Evolutionary conservation across 2,888 invertebrate genomes (phyloP).

Genomic region (Odontocolon sp.): DNA sequence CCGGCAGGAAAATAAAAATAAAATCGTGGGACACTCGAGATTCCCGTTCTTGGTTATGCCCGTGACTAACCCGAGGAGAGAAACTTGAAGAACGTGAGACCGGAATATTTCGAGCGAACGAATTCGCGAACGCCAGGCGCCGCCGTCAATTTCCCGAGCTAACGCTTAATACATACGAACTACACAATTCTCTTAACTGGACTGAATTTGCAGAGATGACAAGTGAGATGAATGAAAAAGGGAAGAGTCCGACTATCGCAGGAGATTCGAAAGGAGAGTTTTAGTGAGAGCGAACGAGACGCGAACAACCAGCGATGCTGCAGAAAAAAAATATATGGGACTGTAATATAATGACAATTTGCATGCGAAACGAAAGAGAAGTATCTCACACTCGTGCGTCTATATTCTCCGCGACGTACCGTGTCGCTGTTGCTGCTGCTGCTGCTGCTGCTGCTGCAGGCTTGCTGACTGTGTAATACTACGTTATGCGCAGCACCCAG

Average conservation of each 20-base stretch:
- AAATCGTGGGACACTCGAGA: constrained; percentile 5
- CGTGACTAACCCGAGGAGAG: background rate
- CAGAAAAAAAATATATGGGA: constrained; percentile 53
- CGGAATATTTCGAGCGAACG: constrained; percentile 26
- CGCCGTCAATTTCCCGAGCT: constrained; percentile 50
- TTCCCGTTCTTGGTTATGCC: constrained; percentile 8
- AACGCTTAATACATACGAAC: constrained; percentile 15
- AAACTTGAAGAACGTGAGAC: constrained; percentile 52
- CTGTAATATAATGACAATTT: constrained; percentile 71
- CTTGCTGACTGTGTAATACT: constrained; percentile 59
- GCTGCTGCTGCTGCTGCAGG: constrained; percentile 28
- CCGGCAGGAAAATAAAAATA: background rate
- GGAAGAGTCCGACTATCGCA: constrained; percentile 46
- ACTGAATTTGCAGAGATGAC: constrained; percentile 54
- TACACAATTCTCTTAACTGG: constrained; percentile 49
- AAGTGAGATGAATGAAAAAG: constrained; percentile 43
- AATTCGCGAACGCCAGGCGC: constrained; percentile 54
- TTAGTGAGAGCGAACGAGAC: constrained; percentile 42
- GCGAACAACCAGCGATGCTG: constrained; percentile 62
- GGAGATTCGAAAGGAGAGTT: constrained; percentile 38
- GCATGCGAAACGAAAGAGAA: constrained; percentile 78
- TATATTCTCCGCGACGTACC: constrained; percentile 24
- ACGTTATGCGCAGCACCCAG: constrained; percentile 68
- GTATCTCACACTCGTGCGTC: constrained; percentile 45
- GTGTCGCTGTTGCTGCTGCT: constrained; percentile 14